A percentile compares a stretch with the other conserved stretches of the same genome.
phyloP scores from a whole-genome alignment of 2,888 invertebrate species.

The Rotaria socialis region DNA sequence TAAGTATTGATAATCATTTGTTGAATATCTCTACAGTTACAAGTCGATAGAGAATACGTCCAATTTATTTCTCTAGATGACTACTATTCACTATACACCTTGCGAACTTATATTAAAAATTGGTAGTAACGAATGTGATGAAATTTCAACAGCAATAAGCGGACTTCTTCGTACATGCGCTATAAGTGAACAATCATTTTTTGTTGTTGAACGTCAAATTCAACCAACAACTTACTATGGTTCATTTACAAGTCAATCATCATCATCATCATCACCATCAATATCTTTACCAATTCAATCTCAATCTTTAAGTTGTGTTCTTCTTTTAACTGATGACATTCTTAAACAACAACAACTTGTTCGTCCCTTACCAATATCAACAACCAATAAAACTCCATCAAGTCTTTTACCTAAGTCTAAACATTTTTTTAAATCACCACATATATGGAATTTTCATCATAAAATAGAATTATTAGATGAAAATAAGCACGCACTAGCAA shows the following conservation, averaged over 20 bases:
- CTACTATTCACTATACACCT: neutral
- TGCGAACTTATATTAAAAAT: constrained; percentile 32
- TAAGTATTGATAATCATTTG: too few relatives aligned
- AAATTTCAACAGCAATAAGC: neutral
- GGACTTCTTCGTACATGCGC: constrained; percentile 15
- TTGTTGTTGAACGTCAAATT: constrained; percentile 24
- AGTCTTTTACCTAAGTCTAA: neutral
- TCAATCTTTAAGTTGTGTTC: constrained; percentile 36
- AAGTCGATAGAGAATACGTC: too few relatives aligned
- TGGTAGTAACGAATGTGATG: constrained; percentile 34
- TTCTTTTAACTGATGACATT: constrained; percentile 29
- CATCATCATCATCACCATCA: constrained; percentile 16
- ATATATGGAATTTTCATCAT: constrained; percentile 45
- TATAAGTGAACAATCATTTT: constrained; percentile 19
- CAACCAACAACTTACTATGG: constrained; percentile 25
- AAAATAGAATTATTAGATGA: constrained; percentile 46
- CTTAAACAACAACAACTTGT: constrained; percentile 29
- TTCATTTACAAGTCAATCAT: neutral
- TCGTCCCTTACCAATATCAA: neutral
- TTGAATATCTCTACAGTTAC: too few relatives aligned
- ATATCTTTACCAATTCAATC: neutral
- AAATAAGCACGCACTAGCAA: constrained; percentile 39
- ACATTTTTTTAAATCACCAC: constrained; percentile 28
- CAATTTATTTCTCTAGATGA: neutral
- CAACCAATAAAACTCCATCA: neutral